Evolutionary conservation across 1,140 invertebrate genomes (phyloP).

Genomic region (Lerema accius): DNA sequence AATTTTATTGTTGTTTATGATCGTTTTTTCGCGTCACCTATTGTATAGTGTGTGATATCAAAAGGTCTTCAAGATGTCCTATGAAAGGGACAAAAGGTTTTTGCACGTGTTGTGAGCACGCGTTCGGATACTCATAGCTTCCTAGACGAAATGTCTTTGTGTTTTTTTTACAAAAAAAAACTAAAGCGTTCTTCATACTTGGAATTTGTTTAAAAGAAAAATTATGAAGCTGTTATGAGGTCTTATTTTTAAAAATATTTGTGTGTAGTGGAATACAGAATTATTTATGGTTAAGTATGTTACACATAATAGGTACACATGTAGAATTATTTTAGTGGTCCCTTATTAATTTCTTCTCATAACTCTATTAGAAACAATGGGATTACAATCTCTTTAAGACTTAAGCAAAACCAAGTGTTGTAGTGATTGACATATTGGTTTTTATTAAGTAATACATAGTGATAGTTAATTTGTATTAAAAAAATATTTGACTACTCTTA

Average conservation of each 20-base stretch:
- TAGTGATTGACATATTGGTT: too few relatives aligned
- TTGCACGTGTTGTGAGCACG: constrained; percentile 70
- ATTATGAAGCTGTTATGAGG: background rate
- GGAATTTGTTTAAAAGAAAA: background rate
- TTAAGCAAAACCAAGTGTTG: too few relatives aligned
- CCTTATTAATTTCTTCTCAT: too few relatives aligned
- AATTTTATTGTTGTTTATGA: constrained; percentile 66
- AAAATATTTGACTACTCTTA: too few relatives aligned
- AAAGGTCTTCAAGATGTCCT: constrained; percentile 60
- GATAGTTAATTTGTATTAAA: too few relatives aligned
- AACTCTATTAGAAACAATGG: too few relatives aligned
- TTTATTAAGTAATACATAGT: too few relatives aligned
- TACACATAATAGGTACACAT: too few relatives aligned
- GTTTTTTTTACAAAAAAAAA: constrained; percentile 22
- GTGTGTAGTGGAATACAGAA: too few relatives aligned
- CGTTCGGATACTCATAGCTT: constrained; percentile 51
- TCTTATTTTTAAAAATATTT: background rate
- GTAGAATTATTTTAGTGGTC: too few relatives aligned
- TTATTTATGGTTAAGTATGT: too few relatives aligned
- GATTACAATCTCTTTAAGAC: too few relatives aligned
- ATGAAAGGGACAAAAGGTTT: constrained; percentile 57
- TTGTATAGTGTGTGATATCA: constrained; percentile 52
- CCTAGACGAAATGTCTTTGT: constrained; percentile 20
- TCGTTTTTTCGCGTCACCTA: constrained; percentile 61
- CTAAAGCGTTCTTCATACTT: background rate